Evolutionary conservation across 2,888 invertebrate genomes (phyloP).

Genomic region (Zygothrica quintamaculata): DNA sequence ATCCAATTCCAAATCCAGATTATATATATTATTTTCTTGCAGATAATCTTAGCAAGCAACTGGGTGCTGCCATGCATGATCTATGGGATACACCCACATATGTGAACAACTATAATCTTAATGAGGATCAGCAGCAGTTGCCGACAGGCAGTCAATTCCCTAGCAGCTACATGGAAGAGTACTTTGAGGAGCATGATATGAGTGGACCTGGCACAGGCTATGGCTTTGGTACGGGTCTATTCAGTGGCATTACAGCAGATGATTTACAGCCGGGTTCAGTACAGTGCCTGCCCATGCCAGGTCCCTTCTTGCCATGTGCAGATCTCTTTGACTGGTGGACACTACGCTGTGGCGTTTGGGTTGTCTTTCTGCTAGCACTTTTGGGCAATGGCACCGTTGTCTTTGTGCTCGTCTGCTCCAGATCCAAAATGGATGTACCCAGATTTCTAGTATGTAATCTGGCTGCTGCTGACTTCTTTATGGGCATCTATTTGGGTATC

Average conservation of each 20-base stretch:
- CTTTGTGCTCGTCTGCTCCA: conserved; percentile 94
- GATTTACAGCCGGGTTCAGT: conserved; percentile 83
- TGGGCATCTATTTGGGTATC: conserved; percentile 97
- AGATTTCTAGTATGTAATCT: conserved; percentile 98
- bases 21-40: conserved; percentile 43
- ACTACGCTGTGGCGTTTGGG: conserved; percentile 97
- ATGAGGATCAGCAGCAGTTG: conserved; percentile 53
- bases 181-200: conserved; percentile 87
- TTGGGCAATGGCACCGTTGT: conserved; percentile 98
- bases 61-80: conserved; percentile 89
- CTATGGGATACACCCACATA: conserved; percentile 86
- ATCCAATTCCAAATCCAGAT: not conserved
- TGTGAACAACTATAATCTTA: conserved; percentile 47
- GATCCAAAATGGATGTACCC: conserved; percentile 98
- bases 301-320: conserved; percentile 97
- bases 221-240: conserved; percentile 75
- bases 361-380: conserved; percentile 97
- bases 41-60: conserved; percentile 91
- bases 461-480: conserved; percentile 98
- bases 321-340: conserved; percentile 99
- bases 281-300: conserved; percentile 93
- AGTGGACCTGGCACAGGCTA: conserved; percentile 61
- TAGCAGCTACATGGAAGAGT: conserved; percentile 89
- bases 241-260: conserved; percentile 79
- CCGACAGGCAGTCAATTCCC: conserved; percentile 57